These are phyloP conservation scores for Molossus alvarezi DNA, from an alignment of 2,797 vertebrate genomes.

Conservation along the genomic window DNA sequence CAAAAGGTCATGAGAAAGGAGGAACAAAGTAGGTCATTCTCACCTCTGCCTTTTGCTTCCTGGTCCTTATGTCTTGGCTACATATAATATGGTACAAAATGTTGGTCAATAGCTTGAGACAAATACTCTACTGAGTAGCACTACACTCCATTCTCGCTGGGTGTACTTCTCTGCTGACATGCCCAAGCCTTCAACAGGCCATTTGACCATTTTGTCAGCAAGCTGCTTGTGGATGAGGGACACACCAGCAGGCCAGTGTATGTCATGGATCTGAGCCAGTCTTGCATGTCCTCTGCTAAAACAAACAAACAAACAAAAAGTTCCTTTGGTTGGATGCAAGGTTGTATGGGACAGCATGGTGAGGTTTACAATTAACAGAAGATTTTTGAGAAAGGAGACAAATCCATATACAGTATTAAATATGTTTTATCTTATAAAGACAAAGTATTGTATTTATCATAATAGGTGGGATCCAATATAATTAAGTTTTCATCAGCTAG, in stretches of 20 bases:
- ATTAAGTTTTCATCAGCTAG: neutral
- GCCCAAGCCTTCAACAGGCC: neutral
- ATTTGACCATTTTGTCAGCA: neutral
- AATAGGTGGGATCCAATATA: neutral
- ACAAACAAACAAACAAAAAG: neutral
- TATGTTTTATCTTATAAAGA: neutral
- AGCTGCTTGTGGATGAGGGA: neutral
- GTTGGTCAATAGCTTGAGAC: neutral
- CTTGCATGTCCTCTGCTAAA: neutral
- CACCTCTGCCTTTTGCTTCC: neutral
- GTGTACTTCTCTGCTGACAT: neutral
- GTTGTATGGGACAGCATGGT: neutral
- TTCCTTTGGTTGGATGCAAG: neutral
- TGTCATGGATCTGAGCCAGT: neutral
- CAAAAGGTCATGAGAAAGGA: neutral
- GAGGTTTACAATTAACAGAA: neutral
- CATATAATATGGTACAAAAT: neutral
- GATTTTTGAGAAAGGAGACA: neutral
- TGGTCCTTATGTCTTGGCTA: neutral
- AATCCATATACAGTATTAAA: neutral
- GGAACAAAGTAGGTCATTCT: neutral
- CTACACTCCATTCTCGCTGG: neutral
- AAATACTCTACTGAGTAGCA: neutral
- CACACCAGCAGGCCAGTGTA: neutral
- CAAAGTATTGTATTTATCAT: neutral